These are phyloP conservation scores for Rhyzopertha dominica DNA, from an alignment of 1,140 invertebrate species.

Conservation along the genomic window DNA sequence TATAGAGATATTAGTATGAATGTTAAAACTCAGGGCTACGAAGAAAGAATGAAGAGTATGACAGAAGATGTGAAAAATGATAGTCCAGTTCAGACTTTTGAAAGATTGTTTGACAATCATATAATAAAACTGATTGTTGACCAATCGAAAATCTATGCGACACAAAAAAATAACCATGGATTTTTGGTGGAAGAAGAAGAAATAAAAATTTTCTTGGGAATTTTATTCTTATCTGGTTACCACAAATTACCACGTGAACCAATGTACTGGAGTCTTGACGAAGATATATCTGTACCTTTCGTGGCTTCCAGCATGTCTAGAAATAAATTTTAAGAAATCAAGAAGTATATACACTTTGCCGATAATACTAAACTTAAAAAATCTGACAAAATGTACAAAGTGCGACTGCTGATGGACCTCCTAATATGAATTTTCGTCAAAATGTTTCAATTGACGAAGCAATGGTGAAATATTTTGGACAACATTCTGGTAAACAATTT, in stretches of 20 bases:
- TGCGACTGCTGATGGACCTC: constrained; percentile 26
- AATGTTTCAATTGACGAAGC: constrained; percentile 5
- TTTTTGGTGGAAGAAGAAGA: constrained; percentile 5
- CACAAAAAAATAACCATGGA: constrained; percentile 12
- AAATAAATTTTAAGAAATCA: constrained; percentile 19
- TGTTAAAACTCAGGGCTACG: too few relatives aligned
- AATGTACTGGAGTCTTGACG: constrained; percentile 17
- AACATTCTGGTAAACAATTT: constrained; percentile 26
- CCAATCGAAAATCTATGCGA: constrained; percentile 11
- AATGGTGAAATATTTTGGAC: constrained; percentile 10
- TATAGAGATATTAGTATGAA: too few relatives aligned
- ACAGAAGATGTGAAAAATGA: too few relatives aligned
- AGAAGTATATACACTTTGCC: constrained; percentile 30
- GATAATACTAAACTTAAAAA: constrained; percentile 35
- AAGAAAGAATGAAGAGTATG: too few relatives aligned
- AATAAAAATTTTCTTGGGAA: constrained; percentile 18
- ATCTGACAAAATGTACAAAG: constrained; percentile 39
- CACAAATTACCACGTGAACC: constrained; percentile 16
- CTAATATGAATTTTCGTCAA: constrained; percentile 20
- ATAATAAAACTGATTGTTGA: constrained; percentile 8
- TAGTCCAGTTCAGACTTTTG: constrained; percentile 3
- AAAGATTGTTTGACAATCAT: constrained; percentile 15
- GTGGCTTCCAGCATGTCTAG: constrained; percentile 16
- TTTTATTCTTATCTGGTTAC: constrained; percentile 21
- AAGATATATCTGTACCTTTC: constrained; percentile 11